These are phyloP conservation scores for Drosophila santomea DNA, from an alignment of 1,140 invertebrate species.

Conservation along the genomic window DNA sequence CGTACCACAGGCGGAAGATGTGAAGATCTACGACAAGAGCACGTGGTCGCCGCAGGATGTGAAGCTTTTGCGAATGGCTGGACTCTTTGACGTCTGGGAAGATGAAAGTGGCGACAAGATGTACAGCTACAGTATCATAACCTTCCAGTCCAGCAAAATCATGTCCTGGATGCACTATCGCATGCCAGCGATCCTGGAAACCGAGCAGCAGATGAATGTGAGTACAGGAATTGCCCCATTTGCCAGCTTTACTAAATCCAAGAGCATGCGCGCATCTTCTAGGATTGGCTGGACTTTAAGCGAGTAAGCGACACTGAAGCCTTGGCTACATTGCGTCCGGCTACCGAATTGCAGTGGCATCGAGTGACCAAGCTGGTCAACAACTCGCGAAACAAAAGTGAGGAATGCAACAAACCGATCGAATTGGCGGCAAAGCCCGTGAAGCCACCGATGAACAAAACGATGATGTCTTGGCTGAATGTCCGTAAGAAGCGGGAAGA, in stretches of 20 bases:
- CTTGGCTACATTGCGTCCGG: slow-evolving; percentile 86
- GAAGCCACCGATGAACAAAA: slow-evolving; percentile 60
- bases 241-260: too few species aligned
- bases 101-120: slow-evolving; percentile 87
- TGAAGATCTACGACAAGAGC: slow-evolving; percentile 86
- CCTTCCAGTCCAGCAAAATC: slow-evolving; percentile 89
- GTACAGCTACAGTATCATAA: slow-evolving; percentile 92
- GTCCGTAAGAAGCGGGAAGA: slow-evolving; percentile 52
- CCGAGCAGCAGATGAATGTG: slow-evolving; percentile 89
- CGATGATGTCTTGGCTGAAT: slow-evolving; percentile 70
- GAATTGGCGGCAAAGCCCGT: slow-evolving; percentile 50
- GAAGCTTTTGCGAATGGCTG: slow-evolving; percentile 90
- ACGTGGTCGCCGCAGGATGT: slow-evolving; percentile 87
- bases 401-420: slow-evolving; percentile 88
- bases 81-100: slow-evolving; percentile 90
- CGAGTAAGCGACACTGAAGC: slow-evolving; percentile 86
- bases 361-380: slow-evolving; percentile 90
- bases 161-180: slow-evolving; percentile 91
- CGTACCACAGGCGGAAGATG: slow-evolving; percentile 86
- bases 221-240: slow-evolving; percentile 30
- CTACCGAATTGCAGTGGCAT: slow-evolving; percentile 87
- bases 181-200: slow-evolving; percentile 91
- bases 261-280: too few species aligned
- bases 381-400: slow-evolving; percentile 89
- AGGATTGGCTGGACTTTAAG: slow-evolving; percentile 89